A percentile compares a stretch with the other conserved stretches of the same genome.
phyloP scores from a whole-genome alignment of 2,797 vertebrate species.

The Sebastes nivosus region DNA sequence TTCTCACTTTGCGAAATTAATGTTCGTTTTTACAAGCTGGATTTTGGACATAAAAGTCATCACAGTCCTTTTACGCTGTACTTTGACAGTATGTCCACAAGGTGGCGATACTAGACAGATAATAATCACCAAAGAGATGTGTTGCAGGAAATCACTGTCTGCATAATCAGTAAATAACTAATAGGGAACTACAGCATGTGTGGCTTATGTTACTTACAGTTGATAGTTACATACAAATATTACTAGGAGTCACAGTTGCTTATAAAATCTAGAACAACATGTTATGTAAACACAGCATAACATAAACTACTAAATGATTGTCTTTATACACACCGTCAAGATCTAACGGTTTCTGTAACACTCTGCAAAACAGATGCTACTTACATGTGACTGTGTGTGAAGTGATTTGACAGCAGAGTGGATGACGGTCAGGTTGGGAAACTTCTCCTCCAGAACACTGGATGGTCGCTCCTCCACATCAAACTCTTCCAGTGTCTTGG shows the following conservation, averaged over 20 bases:
- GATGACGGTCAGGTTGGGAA: conserved; percentile 90
- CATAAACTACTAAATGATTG: not conserved
- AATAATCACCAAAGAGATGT: not conserved
- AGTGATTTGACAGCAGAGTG: conserved; percentile 87
- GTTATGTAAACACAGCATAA: not conserved
- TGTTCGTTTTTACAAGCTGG: not conserved
- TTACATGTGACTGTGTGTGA: conserved; percentile 85
- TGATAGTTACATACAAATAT: not conserved
- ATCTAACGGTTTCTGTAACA: not conserved
- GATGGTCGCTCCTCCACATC: conserved; percentile 89
- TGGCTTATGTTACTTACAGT: not conserved
- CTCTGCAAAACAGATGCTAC: conserved; percentile 54
- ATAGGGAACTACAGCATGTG: not conserved
- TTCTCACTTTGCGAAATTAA: not conserved
- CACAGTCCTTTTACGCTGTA: not conserved
- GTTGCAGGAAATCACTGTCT: not conserved
- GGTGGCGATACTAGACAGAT: conserved; percentile 44
- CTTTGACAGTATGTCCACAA: conserved; percentile 41
- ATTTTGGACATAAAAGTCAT: not conserved
- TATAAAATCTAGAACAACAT: not conserved
- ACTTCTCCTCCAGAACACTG: conserved; percentile 85
- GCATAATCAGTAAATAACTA: not conserved
- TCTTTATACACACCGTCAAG: not conserved
- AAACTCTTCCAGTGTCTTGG: conserved; percentile 91
- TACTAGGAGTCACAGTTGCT: not conserved